phyloP scores from a whole-genome alignment of 1,140 invertebrate genomes.

The Nilaparvata lugens region DNA sequence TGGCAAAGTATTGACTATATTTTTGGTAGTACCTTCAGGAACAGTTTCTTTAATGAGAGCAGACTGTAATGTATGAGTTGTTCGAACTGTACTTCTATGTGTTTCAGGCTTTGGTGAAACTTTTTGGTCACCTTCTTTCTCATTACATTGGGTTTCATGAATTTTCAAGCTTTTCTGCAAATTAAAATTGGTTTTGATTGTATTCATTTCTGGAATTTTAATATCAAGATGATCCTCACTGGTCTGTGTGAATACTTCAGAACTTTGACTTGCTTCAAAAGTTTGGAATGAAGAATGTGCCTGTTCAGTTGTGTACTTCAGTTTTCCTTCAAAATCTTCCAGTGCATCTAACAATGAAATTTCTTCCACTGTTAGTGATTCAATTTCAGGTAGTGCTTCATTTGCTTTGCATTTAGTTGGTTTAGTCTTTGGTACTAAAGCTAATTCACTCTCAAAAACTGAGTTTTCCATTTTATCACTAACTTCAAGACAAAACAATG shows the following conservation, averaged over 20 bases:
- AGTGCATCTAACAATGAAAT: slow-evolving; percentile 44
- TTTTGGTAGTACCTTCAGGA: slow-evolving; percentile 39
- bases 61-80: slow-evolving; percentile 44
- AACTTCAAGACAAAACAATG: slow-evolving; percentile 44
- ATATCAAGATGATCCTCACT: slow-evolving; percentile 38
- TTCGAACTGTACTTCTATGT: slow-evolving; percentile 42
- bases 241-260: slow-evolving; percentile 43
- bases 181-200: slow-evolving; percentile 35
- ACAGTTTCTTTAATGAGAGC: slow-evolving; percentile 48
- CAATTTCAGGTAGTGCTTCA: slow-evolving; percentile 40
- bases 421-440: slow-evolving; percentile 35
- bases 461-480: slow-evolving; percentile 41
- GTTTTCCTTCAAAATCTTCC: slow-evolving; percentile 39
- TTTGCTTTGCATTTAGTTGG: slow-evolving; percentile 41
- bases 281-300: slow-evolving; percentile 39
- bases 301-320: slow-evolving; percentile 45
- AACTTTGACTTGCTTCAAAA: slow-evolving; percentile 46
- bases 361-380: slow-evolving; percentile 45
- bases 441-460: slow-evolving; percentile 48
- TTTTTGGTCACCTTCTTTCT: slow-evolving; percentile 45
- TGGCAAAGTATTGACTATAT: slow-evolving; percentile 35
- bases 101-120: slow-evolving; percentile 42
- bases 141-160: slow-evolving; percentile 41
- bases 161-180: slow-evolving; percentile 41
- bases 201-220: slow-evolving; percentile 32